Conservation (phyloP, 2,888 invertebrate species). For the Polymixis flavicincta region DNA sequence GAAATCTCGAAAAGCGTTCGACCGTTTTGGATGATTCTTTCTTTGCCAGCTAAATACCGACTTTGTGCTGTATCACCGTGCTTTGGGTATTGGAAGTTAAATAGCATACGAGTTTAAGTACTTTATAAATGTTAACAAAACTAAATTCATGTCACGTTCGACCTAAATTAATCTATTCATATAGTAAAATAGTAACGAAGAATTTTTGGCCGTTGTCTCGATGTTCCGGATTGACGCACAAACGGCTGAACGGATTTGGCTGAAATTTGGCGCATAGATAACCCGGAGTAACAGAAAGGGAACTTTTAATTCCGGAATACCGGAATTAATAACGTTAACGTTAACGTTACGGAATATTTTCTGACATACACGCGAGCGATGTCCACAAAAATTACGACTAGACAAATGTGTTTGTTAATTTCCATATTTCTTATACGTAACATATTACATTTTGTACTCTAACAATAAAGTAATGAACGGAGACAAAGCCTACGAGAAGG, state of each 20-base stretch:
- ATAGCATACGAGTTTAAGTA: conserved; percentile 28
- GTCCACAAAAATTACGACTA: background rate
- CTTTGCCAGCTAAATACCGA: conserved; percentile 25
- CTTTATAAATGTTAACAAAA: conserved; percentile 3
- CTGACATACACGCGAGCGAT: too few species aligned
- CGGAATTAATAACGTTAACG: too few species aligned
- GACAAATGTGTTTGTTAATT: conserved; percentile 25
- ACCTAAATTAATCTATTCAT: conserved; percentile 32
- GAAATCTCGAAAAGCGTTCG: conserved; percentile 58
- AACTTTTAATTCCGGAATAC: too few species aligned
- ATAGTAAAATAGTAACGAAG: too few species aligned
- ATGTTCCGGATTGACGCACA: too few species aligned
- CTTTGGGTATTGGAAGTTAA: conserved; percentile 34
- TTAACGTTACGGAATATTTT: too few species aligned
- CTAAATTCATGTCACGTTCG: conserved; percentile 57
- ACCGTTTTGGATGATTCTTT: conserved; percentile 49
- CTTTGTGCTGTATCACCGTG: conserved; percentile 49
- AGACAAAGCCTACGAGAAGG: conserved; percentile 18
- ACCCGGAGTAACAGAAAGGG: too few species aligned
- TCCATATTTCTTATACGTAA: conserved; percentile 29
- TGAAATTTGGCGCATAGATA: too few species aligned
- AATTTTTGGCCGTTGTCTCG: too few species aligned
- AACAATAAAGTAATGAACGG: conserved; percentile 13
- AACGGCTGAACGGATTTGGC: too few species aligned
- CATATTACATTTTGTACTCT: conserved; percentile 22